Evolutionary conservation across 2,888 invertebrate species (phyloP).

Genomic region (Callyntrura sp.): DNA sequence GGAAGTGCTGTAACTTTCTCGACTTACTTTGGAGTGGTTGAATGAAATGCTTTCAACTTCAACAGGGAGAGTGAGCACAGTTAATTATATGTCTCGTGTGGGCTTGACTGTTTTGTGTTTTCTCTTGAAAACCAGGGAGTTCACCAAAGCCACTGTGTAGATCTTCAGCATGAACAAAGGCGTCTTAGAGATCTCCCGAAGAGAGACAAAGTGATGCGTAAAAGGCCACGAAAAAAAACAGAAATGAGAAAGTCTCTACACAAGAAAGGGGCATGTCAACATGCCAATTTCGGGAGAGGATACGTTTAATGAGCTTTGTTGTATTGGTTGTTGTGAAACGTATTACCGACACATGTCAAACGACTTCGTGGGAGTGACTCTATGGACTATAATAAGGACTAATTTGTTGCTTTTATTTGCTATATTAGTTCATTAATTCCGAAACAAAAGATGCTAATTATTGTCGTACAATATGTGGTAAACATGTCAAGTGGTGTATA

Average conservation of each 20-base stretch:
- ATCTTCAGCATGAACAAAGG: constrained; percentile 51
- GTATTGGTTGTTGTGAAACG: no score
- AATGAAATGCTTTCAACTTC: no score
- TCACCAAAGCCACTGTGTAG: constrained; percentile 30
- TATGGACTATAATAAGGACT: not conserved
- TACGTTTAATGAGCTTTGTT: not conserved
- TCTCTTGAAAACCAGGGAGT: not conserved
- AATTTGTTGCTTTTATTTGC: not conserved
- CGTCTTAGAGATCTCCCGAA: constrained; percentile 44
- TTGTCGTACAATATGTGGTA: no score
- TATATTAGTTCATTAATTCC: no score
- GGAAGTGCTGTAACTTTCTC: no score
- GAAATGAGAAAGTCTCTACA: not conserved
- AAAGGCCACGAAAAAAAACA: not conserved
- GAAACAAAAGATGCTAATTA: no score
- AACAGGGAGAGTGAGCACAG: no score
- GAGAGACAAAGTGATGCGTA: constrained; percentile 50
- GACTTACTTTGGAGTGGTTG: no score
- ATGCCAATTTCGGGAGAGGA: not conserved
- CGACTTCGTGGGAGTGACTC: not conserved
- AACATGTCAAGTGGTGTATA: no score
- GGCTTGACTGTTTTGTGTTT: not conserved
- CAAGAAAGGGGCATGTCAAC: not conserved
- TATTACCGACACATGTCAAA: no score
- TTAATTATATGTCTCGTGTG: not conserved